These are phyloP conservation scores for Drosophila nigrodunni DNA, from an alignment of 1,140 invertebrate species.

Conservation along the genomic window DNA sequence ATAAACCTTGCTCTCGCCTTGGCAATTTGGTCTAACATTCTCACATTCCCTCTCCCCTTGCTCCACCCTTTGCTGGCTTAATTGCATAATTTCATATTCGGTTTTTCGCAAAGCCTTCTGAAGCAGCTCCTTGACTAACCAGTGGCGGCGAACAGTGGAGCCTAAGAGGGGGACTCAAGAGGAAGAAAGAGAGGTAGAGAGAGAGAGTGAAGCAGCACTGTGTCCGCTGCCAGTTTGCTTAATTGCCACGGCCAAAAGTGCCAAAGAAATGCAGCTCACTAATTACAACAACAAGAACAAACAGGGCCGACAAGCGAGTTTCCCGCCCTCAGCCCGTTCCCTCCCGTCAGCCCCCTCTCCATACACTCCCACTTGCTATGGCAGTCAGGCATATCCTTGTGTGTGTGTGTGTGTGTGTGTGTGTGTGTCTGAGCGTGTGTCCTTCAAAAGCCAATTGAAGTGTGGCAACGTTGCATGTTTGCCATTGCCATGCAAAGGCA, in stretches of 20 bases:
- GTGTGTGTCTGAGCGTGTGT: conserved; percentile 49
- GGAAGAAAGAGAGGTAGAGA: not conserved
- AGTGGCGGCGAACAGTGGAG: not conserved
- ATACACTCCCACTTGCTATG: not conserved
- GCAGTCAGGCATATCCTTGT: conserved; percentile 53
- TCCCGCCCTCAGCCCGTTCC: not conserved
- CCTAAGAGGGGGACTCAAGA: not conserved
- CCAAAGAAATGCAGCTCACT: conserved; percentile 79
- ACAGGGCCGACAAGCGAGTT: conserved; percentile 41
- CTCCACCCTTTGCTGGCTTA: conserved; percentile 26
- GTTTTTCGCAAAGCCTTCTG: conserved; percentile 39
- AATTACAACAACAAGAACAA: conserved; percentile 73
- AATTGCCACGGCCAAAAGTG: conserved; percentile 80
- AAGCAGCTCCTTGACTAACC: not conserved
- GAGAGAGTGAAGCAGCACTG: conserved; percentile 5
- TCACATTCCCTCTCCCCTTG: not conserved
- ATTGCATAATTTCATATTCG: conserved; percentile 77
- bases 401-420: conserved; percentile 30
- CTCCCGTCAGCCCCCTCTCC: not conserved
- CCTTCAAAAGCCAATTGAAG: conserved; percentile 80
- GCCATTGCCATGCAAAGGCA: conserved; percentile 46
- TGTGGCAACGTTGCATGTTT: conserved; percentile 76
- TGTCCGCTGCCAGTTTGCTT: conserved; percentile 58
- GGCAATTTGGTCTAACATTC: not conserved
- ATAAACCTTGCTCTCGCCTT: conserved; percentile 2